These are phyloP conservation scores for Sesia apiformis DNA, from an alignment of 2,888 invertebrate genomes.

Conservation along the genomic window DNA sequence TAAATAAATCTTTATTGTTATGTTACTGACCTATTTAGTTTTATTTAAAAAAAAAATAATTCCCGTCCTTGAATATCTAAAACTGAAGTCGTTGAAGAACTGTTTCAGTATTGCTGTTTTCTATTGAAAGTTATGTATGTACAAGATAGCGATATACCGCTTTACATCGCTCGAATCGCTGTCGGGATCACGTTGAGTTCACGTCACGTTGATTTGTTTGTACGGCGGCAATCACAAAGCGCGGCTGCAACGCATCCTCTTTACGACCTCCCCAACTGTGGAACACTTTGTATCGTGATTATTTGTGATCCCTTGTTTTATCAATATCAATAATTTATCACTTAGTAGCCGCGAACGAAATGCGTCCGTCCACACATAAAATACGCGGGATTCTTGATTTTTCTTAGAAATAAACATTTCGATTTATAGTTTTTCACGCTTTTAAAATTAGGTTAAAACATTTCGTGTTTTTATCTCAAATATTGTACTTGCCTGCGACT, in stretches of 20 bases:
- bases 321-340: slow-evolving; percentile 72
- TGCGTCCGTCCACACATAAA: slow-evolving; percentile 49
- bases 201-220: slow-evolving; percentile 49
- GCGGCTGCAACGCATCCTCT: slow-evolving; percentile 62
- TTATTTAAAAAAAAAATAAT: too few species aligned
- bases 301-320: slow-evolving; percentile 70
- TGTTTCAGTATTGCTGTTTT: too few species aligned
- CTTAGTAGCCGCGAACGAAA: slow-evolving; percentile 47
- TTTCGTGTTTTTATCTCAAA: not conserved
- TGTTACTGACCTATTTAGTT: too few species aligned
- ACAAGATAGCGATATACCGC: slow-evolving; percentile 2
- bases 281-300: slow-evolving; percentile 58
- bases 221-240: slow-evolving; percentile 64
- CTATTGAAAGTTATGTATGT: too few species aligned
- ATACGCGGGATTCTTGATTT: slow-evolving; percentile 40
- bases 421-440: not conserved
- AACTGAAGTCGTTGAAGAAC: too few species aligned
- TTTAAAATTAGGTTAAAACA: not conserved
- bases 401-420: slow-evolving; percentile 34
- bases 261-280: slow-evolving; percentile 68
- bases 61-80: too few species aligned
- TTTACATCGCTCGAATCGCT: slow-evolving; percentile 22
- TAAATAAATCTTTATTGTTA: too few species aligned
- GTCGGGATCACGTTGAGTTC: slow-evolving; percentile 14
- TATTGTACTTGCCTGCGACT: not conserved